phyloP scores from a whole-genome alignment of 2,113 vertebrate species.

The Macroglossus sobrinus region DNA sequence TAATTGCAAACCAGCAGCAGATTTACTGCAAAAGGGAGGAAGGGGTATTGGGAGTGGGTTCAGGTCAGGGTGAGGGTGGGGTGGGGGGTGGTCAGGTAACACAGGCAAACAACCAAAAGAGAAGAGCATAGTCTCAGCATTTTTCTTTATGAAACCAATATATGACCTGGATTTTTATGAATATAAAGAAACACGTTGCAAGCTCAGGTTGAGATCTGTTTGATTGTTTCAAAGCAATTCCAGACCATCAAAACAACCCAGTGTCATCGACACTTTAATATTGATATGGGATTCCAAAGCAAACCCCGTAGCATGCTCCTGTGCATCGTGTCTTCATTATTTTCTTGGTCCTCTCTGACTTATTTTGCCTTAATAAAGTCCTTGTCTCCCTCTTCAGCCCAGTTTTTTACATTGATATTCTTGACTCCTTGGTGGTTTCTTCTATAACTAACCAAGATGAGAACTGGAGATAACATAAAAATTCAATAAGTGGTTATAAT shows the following conservation, averaged over 20 bases:
- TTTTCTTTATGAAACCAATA: background rate
- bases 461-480: background rate
- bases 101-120: background rate
- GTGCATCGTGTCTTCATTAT: background rate
- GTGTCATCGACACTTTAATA: background rate
- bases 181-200: background rate
- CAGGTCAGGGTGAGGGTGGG: no score
- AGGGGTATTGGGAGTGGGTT: background rate
- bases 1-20: background rate
- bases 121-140: background rate
- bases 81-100: background rate
- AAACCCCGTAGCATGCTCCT: background rate
- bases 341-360: background rate
- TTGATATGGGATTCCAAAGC: background rate
- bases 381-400: background rate
- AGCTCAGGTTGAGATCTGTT: background rate
- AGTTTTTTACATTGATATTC: background rate
- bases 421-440: background rate
- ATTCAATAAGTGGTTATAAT: background rate
- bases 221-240: constrained; percentile 11
- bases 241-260: background rate
- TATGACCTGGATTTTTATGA: background rate
- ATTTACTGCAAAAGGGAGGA: background rate
- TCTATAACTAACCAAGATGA: background rate
- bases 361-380: background rate